Percentiles rank a stretch among this genome's conserved stretches.
Conservation (phyloP, 2,888 invertebrate species). For the Stomorhina lunata region DNA sequence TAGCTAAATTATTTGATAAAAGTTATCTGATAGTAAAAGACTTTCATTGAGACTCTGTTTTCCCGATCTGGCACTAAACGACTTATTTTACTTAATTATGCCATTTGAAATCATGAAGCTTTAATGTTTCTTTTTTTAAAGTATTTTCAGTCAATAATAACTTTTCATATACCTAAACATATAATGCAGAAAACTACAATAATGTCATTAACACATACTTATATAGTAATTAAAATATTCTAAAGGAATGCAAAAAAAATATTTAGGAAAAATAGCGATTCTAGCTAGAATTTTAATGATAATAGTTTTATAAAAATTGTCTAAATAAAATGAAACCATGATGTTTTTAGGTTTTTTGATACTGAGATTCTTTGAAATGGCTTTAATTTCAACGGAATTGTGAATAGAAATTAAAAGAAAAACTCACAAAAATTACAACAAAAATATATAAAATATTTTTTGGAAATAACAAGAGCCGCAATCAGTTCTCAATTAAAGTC, state of each 20-base stretch:
- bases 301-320: constrained; percentile 62
- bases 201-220: constrained; percentile 5
- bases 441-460: constrained; percentile 54
- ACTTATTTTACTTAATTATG: no score
- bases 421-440: constrained; percentile 12
- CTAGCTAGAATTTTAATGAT: constrained; percentile 53
- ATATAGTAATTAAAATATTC: constrained; percentile 28
- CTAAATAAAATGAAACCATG: constrained; percentile 61
- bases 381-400: constrained; percentile 43
- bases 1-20: no score
- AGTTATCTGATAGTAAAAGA: no score
- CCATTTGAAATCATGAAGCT: no score
- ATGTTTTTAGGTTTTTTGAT: no score
- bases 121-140: no score
- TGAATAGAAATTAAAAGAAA: not conserved
- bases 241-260: constrained; percentile 24
- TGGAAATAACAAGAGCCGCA: constrained; percentile 57
- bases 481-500: constrained; percentile 73
- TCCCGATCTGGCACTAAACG: no score
- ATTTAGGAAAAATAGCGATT: not conserved
- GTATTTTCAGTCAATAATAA: constrained; percentile 48
- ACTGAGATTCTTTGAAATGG: not conserved
- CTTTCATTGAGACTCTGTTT: no score
- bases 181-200: constrained; percentile 25
- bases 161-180: constrained; percentile 35